Conservation (phyloP, 2,797 vertebrate genomes). For the Anomalospiza imberbis region DNA sequence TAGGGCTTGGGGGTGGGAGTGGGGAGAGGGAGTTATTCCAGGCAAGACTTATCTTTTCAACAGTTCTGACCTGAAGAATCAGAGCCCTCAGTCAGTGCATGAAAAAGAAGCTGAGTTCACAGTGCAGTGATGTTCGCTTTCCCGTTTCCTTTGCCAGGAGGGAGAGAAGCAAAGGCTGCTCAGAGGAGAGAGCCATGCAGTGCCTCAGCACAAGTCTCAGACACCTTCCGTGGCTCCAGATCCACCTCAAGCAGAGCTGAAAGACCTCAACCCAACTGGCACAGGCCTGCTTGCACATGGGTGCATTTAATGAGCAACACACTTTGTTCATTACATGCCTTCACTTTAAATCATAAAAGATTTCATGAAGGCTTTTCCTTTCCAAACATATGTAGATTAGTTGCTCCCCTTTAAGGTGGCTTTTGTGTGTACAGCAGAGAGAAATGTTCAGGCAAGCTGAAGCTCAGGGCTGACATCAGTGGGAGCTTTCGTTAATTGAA, state of each 20-base stretch:
- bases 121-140: not conserved
- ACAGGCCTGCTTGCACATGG: not conserved
- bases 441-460: constrained; percentile 5
- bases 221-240: not conserved
- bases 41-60: not conserved
- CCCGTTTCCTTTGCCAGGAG: not conserved
- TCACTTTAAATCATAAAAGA: constrained; percentile 19
- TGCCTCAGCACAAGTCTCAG: not conserved
- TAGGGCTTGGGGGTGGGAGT: not conserved
- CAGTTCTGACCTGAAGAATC: not conserved
- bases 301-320: constrained; percentile 8
- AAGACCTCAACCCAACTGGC: not conserved
- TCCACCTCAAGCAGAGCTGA: not conserved
- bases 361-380: constrained; percentile 34
- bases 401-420: constrained; percentile 24
- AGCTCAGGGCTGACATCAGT: constrained; percentile 59
- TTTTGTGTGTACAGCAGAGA: constrained; percentile 16
- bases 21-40: not conserved
- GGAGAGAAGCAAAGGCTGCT: not conserved
- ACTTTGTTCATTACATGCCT: constrained; percentile 30
- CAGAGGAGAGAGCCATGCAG: fast-evolving
- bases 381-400: constrained; percentile 36
- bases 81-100: not conserved
- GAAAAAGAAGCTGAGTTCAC: not conserved
- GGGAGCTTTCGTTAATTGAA: constrained; percentile 60